Conservation (phyloP, 2,888 invertebrate genomes). For the Drosophila ezoana region DNA sequence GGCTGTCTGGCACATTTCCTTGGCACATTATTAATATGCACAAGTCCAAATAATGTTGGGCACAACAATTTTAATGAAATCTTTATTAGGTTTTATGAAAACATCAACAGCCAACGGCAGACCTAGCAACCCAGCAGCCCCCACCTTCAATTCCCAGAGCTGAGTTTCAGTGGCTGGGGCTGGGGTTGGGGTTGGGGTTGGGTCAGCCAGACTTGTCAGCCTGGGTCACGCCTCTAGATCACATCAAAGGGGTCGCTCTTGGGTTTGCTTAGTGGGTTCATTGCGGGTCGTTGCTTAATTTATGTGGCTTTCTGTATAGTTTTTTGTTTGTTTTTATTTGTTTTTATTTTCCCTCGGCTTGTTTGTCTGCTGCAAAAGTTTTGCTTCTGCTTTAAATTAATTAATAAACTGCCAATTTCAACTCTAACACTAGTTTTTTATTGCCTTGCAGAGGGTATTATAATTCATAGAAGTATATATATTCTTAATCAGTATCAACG, state of each 20-base stretch:
- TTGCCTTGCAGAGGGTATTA: no score
- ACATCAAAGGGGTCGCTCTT: conserved; percentile 57
- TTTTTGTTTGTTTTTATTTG: conserved; percentile 12
- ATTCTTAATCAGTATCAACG: no score
- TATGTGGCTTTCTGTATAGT: conserved; percentile 66
- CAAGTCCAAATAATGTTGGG: conserved; percentile 61
- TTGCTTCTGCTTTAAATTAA: conserved; percentile 48
- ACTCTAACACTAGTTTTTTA: conserved; percentile 23
- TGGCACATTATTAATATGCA: conserved; percentile 58
- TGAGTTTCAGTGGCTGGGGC: background rate
- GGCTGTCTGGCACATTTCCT: conserved; percentile 48
- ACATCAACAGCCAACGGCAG: conserved; percentile 50
- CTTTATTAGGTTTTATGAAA: conserved; percentile 67
- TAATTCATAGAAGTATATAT: no score
- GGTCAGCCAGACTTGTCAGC: conserved; percentile 42
- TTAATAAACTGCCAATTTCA: conserved; percentile 68
- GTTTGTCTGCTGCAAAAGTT: conserved; percentile 48
- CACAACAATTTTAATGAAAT: conserved; percentile 61
- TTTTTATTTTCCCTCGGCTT: conserved; percentile 9
- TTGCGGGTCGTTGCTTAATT: conserved; percentile 64
- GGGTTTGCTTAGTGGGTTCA: conserved; percentile 57
- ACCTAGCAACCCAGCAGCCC: background rate
- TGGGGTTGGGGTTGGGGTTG: conserved; percentile 3
- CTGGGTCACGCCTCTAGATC: conserved; percentile 53
- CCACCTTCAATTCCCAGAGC: background rate